These are phyloP conservation scores for Serinus canaria DNA, from an alignment of 2,113 vertebrate genomes.

Conservation along the genomic window DNA sequence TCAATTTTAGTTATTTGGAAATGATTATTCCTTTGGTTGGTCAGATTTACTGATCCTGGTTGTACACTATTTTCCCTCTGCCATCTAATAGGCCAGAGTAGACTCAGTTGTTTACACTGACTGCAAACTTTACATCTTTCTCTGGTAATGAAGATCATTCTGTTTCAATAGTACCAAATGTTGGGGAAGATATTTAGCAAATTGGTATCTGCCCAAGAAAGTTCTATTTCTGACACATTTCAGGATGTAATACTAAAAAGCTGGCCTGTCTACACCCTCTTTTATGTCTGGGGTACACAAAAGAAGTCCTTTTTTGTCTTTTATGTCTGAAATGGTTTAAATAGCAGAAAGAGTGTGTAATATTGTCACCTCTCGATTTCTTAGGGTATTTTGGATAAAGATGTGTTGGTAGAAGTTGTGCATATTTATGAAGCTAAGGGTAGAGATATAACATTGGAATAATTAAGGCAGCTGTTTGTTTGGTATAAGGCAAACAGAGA, in stretches of 20 bases:
- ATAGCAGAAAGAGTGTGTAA: neutral
- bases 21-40: conserved; percentile 68
- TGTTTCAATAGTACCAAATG: neutral
- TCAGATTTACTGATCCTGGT: conserved; percentile 53
- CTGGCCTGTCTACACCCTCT: neutral
- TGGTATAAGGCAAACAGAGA: neutral
- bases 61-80: conserved; percentile 45
- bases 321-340: neutral
- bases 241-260: neutral
- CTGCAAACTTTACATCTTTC: conserved; percentile 40
- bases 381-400: neutral
- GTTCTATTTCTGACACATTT: neutral
- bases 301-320: neutral
- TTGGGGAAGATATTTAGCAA: neutral
- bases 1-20: conserved; percentile 61
- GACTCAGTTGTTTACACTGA: neutral
- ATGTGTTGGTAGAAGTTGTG: neutral
- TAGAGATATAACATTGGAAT: neutral
- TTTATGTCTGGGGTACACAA: neutral
- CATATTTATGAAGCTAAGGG: conserved; percentile 5
- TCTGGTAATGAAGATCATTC: neutral
- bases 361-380: neutral
- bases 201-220: neutral
- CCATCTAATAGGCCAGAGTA: conserved; percentile 9
- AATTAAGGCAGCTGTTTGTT: neutral